Percentiles rank a stretch among this genome's conserved stretches.
These are phyloP conservation scores for Onychorhynchus coronatus DNA, from an alignment of 2,113 vertebrate genomes.

Conservation along the genomic window DNA sequence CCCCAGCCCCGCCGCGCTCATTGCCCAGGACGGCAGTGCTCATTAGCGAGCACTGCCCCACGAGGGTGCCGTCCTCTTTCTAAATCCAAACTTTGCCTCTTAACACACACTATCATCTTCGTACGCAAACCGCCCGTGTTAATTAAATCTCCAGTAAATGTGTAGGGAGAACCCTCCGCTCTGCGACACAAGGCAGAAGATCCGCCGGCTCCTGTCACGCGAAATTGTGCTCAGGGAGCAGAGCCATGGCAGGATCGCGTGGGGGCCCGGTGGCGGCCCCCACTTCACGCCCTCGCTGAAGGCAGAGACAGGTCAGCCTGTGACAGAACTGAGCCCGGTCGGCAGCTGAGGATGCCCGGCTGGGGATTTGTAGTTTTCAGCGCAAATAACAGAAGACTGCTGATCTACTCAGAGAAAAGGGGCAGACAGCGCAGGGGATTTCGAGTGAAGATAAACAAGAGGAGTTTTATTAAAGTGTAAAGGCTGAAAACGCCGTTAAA, in stretches of 20 bases:
- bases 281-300: neutral
- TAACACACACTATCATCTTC: neutral
- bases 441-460: neutral
- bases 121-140: neutral
- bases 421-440: neutral
- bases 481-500: neutral
- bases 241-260: neutral
- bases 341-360: neutral
- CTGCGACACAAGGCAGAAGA: neutral
- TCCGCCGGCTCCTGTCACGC: neutral
- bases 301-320: neutral
- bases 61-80: neutral
- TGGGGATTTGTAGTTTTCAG: neutral
- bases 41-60: neutral
- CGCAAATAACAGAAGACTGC: neutral
- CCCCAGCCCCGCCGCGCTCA: neutral
- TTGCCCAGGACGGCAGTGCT: neutral
- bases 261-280: no score
- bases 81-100: neutral
- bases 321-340: neutral
- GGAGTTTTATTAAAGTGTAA: slow-evolving; percentile 15
- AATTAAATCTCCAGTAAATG: neutral
- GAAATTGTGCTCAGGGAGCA: neutral
- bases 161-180: neutral
- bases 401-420: neutral